phyloP scores from a whole-genome alignment of 1,140 invertebrate genomes.

The Bombus haemorrhoidalis region DNA sequence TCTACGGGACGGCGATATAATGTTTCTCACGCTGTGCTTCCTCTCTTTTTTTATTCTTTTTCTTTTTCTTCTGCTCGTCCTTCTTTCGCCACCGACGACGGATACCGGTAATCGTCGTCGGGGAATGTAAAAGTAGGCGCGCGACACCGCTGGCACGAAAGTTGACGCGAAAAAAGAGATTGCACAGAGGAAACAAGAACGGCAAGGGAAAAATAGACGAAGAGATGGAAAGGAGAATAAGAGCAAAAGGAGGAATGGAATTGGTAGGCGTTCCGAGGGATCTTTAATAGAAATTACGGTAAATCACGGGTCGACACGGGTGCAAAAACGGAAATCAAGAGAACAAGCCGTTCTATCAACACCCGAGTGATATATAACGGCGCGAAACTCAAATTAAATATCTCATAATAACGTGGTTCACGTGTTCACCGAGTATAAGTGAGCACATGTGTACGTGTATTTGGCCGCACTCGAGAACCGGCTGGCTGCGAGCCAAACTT shows the following conservation, averaged over 20 bases:
- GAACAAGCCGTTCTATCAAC: conserved; percentile 70
- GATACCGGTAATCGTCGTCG: neutral
- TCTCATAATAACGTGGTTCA: conserved; percentile 66
- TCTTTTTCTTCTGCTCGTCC: neutral
- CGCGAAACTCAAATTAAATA: conserved; percentile 73
- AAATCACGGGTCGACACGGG: conserved; percentile 52
- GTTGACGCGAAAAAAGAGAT: conserved; percentile 10
- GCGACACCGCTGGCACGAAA: conserved; percentile 8
- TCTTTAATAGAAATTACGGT: conserved; percentile 55
- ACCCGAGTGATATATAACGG: conserved; percentile 65
- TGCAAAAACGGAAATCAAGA: conserved; percentile 55
- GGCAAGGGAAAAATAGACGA: neutral
- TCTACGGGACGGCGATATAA: conserved; percentile 5
- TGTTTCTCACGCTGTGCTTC: conserved; percentile 9
- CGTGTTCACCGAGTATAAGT: conserved; percentile 46
- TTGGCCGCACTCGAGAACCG: conserved; percentile 43
- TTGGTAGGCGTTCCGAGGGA: conserved; percentile 27
- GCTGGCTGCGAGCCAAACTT: conserved; percentile 66
- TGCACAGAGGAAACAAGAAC: neutral
- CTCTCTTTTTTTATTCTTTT: neutral
- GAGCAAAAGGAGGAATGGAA: neutral
- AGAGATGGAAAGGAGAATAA: neutral
- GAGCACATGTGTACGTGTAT: conserved; percentile 50
- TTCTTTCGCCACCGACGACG: neutral
- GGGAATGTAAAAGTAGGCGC: neutral